Percentiles rank a stretch among this genome's conserved stretches.
These are phyloP conservation scores for silkworm (Bombyx mori) DNA, from an alignment of 1,140 invertebrate species.

Conservation along the genomic window ASM3026992v2 NC_085110.1:1992501-1993000, in stretches of 20 bases:
- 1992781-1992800: no score
- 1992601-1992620: slow-evolving; percentile 1
- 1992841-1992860: no score
- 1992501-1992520: not conserved
- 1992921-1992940: no score
- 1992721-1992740: no score
- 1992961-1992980: slow-evolving; percentile 24
- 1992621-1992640: not conserved
- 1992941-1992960: slow-evolving; percentile 16
- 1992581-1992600: slow-evolving; percentile 16
- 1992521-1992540: slow-evolving; percentile 7
- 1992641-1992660: no score
- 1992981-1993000: slow-evolving; percentile 44
- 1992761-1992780: no score
- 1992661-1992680: no score
- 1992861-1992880: slow-evolving; percentile 28
- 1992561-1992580: slow-evolving; percentile 16
- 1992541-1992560: slow-evolving; percentile 16
- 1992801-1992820: no score
- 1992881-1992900: slow-evolving; percentile 27
- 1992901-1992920: not conserved
- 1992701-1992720: no score
- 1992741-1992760: no score
- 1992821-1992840: no score
- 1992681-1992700: no score